Conservation (phyloP, 2,888 invertebrate genomes). For the Mycalesis mineus region DNA sequence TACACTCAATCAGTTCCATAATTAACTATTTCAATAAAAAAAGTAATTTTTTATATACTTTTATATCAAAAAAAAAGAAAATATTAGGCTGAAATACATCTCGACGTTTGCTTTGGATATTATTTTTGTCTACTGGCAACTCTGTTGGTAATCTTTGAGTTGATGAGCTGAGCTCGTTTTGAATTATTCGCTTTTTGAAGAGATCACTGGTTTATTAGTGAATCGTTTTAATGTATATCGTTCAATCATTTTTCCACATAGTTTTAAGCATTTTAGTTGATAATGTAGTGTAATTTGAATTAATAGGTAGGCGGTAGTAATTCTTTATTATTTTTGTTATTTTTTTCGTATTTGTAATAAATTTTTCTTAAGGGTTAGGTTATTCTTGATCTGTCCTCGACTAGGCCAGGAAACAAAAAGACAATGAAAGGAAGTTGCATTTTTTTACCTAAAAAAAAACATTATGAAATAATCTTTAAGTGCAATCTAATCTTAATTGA, state of each 20-base stretch:
- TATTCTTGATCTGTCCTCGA: constrained; percentile 63
- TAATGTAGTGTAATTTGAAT: constrained; percentile 72
- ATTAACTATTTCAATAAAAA: not conserved
- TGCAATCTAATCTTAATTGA: constrained; percentile 36
- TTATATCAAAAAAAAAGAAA: constrained; percentile 12
- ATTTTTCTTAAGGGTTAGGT: constrained; percentile 66
- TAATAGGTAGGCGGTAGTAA: constrained; percentile 72
- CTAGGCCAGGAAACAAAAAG: constrained; percentile 69
- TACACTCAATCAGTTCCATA: constrained; percentile 16
- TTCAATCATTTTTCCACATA: constrained; percentile 76
- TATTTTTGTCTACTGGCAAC: constrained; percentile 21
- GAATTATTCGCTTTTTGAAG: constrained; percentile 33
- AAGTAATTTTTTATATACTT: constrained; percentile 25
- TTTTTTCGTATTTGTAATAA: constrained; percentile 70
- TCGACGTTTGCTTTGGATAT: constrained; percentile 13
- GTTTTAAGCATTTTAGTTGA: constrained; percentile 73
- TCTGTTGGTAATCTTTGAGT: constrained; percentile 5
- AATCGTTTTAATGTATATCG: constrained; percentile 77
- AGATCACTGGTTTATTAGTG: constrained; percentile 69
- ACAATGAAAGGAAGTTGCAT: constrained; percentile 75
- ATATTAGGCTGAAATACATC: constrained; percentile 2
- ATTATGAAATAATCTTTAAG: constrained; percentile 38
- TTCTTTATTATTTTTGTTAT: constrained; percentile 74
- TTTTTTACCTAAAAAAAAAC: constrained; percentile 52
- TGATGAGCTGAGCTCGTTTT: constrained; percentile 4